phyloP scores from a whole-genome alignment of 2,888 invertebrate species.

The Napeogenes sylphis region DNA sequence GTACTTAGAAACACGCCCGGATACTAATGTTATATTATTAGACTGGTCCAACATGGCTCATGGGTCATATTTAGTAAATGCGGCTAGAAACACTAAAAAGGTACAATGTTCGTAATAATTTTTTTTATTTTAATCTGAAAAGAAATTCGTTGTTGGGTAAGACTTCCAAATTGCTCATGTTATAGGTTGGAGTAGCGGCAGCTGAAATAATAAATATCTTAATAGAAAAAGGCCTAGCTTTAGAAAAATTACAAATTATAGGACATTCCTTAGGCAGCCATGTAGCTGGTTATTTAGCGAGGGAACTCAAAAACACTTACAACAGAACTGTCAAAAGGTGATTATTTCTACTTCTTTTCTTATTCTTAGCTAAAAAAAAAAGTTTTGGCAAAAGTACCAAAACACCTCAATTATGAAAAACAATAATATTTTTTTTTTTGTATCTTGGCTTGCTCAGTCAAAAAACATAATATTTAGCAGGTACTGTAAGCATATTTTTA shows the following conservation, averaged over 20 bases:
- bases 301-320: conserved; percentile 64
- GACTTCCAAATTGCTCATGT: conserved; percentile 11
- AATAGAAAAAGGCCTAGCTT: conserved; percentile 52
- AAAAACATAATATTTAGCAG: too few relatives aligned
- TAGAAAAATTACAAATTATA: conserved; percentile 64
- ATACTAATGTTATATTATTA: conserved; percentile 63
- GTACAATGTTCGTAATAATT: conserved; percentile 46
- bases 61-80: conserved; percentile 75
- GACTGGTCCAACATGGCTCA: conserved; percentile 76
- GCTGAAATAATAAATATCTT: conserved; percentile 62
- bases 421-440: too few relatives aligned
- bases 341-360: background rate
- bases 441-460: too few relatives aligned
- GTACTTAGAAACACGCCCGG: conserved; percentile 62
- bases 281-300: conserved; percentile 68
- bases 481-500: too few relatives aligned
- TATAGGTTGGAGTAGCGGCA: conserved; percentile 63
- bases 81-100: conserved; percentile 78
- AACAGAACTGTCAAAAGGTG: conserved; percentile 64
- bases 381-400: too few relatives aligned
- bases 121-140: background rate
- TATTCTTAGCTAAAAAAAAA: background rate
- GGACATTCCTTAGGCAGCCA: conserved; percentile 74
- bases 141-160: background rate
- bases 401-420: too few relatives aligned